phyloP scores from a whole-genome alignment of 2,113 vertebrate species.

The Apistogramma diplotaenia region DNA sequence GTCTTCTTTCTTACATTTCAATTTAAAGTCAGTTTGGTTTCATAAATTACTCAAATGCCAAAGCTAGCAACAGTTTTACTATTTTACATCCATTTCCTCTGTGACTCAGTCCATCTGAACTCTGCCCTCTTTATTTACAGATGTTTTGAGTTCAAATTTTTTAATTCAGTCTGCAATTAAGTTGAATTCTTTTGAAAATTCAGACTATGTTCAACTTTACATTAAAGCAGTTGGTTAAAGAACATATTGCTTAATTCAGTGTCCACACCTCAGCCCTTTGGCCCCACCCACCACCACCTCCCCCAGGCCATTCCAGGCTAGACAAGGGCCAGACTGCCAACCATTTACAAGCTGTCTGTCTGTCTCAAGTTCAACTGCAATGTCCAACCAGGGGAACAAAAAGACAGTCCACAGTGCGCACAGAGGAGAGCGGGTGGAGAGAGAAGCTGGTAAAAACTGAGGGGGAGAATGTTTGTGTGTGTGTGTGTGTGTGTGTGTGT shows the following conservation, averaged over 20 bases:
- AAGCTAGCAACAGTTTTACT: no score
- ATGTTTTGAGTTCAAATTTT: neutral
- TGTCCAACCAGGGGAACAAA: slow-evolving; percentile 70
- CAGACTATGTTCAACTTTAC: neutral
- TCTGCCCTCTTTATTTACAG: neutral
- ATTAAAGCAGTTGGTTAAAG: slow-evolving; percentile 14
- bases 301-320: slow-evolving; percentile 56
- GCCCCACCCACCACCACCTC: neutral
- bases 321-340: slow-evolving; percentile 80
- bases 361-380: slow-evolving; percentile 85
- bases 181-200: neutral
- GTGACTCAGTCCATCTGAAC: neutral
- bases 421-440: slow-evolving; percentile 16
- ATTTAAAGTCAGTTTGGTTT: no score
- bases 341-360: slow-evolving; percentile 82
- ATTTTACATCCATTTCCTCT: neutral
- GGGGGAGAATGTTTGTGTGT: neutral
- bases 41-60: no score
- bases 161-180: neutral
- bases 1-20: no score
- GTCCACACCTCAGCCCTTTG: slow-evolving; percentile 24
- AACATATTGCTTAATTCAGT: slow-evolving; percentile 8
- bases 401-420: slow-evolving; percentile 54
- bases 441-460: slow-evolving; percentile 39
- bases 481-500: neutral